These are phyloP conservation scores for Eupithecia tripunctaria DNA, from an alignment of 2,888 invertebrate species.

Conservation along the genomic window DNA sequence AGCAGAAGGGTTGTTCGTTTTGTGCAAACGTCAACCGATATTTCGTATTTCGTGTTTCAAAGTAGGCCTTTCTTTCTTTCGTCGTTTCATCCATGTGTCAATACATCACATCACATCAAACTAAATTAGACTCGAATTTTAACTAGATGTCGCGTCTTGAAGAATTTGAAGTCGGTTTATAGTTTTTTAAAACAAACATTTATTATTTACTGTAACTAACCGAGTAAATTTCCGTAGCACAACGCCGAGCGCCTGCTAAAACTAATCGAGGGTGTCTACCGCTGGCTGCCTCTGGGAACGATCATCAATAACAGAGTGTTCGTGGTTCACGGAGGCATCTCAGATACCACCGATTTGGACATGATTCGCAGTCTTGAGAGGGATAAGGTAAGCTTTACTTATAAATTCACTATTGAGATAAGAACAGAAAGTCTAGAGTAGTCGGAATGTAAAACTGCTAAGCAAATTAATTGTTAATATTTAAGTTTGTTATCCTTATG, in stretches of 20 bases:
- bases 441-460: neutral
- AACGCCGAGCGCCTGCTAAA: slow-evolving; percentile 91
- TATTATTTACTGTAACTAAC: neutral
- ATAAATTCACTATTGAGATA: neutral
- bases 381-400: slow-evolving; percentile 88
- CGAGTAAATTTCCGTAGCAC: slow-evolving; percentile 78
- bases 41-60: too few relatives aligned
- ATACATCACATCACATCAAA: too few relatives aligned
- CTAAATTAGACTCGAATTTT: too few relatives aligned
- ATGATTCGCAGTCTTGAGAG: slow-evolving; percentile 91
- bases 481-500: too few relatives aligned
- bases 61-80: too few relatives aligned
- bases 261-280: slow-evolving; percentile 94
- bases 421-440: neutral
- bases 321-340: slow-evolving; percentile 96
- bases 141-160: too few relatives aligned
- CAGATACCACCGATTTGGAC: slow-evolving; percentile 93
- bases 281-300: slow-evolving; percentile 96
- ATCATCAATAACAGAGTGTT: slow-evolving; percentile 95
- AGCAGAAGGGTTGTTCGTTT: too few relatives aligned
- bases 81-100: too few relatives aligned
- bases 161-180: too few relatives aligned
- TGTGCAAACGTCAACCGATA: too few relatives aligned
- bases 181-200: too few relatives aligned
- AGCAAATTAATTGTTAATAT: too few relatives aligned